Evolutionary conservation across 2,113 vertebrate genomes (phyloP).

Genomic region (Patagioenas fasciata): DNA sequence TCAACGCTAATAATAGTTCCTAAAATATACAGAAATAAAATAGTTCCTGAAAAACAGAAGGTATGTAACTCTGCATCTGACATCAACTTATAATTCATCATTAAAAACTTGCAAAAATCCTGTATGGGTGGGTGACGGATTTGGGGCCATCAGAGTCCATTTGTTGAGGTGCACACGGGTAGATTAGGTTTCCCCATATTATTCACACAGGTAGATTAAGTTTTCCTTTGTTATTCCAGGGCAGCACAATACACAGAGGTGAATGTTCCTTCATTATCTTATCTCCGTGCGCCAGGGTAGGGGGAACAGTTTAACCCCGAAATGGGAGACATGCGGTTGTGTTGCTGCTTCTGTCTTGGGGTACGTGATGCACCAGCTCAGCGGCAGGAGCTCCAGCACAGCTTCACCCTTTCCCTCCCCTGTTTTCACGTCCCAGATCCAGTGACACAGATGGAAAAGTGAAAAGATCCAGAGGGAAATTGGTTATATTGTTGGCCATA

Average conservation of each 20-base stretch:
- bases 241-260: neutral
- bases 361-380: neutral
- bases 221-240: neutral
- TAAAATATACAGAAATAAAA: neutral
- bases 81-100: neutral
- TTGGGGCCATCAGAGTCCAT: neutral
- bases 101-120: neutral
- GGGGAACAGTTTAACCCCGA: neutral
- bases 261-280: neutral
- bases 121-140: neutral
- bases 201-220: neutral
- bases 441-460: neutral
- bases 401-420: neutral
- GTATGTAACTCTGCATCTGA: neutral
- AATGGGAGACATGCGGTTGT: accelerated
- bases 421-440: neutral
- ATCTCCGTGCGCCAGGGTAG: neutral
- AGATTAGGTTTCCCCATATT: neutral
- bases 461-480: neutral
- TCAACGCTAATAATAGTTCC: neutral
- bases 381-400: accelerated
- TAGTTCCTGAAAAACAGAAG: neutral
- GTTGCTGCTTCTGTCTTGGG: neutral
- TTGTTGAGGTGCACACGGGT: neutral
- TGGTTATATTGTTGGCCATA: neutral